Evolutionary conservation across 2,888 invertebrate species (phyloP).

Genomic region (Conops quadrifasciatus): DNA sequence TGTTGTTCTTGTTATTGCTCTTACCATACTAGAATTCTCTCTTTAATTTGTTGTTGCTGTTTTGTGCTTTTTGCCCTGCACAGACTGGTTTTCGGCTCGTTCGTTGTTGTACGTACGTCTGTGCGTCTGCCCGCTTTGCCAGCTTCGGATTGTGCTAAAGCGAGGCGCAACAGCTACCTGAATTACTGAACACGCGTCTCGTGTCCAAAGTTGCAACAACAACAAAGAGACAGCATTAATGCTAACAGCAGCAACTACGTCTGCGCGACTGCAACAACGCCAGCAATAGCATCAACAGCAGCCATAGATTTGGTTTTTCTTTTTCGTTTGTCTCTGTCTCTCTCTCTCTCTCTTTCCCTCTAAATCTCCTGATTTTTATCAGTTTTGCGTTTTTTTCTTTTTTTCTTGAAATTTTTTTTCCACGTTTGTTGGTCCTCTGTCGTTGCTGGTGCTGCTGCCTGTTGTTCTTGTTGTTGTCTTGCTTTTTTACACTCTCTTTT

Average conservation of each 20-base stretch:
- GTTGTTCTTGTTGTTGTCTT: constrained; percentile 9
- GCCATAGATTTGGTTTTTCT: constrained; percentile 32
- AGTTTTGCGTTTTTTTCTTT: constrained; percentile 23
- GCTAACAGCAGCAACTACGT: too few species aligned
- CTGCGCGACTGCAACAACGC: constrained; percentile 21
- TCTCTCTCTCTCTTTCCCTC: constrained; percentile 37
- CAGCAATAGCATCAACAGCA: constrained; percentile 14
- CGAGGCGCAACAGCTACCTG: constrained; percentile 59
- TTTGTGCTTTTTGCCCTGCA: constrained; percentile 10
- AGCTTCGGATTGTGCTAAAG: constrained; percentile 27
- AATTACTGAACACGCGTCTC: constrained; percentile 65
- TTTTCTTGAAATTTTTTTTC: constrained; percentile 26
- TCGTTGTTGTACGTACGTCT: constrained; percentile 15
- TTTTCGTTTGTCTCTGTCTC: constrained; percentile 36
- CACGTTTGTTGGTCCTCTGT: constrained; percentile 29
- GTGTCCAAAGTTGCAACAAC: constrained; percentile 57
- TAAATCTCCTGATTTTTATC: not conserved
- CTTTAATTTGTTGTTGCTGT: constrained; percentile 3
- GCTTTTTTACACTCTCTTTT: not conserved
- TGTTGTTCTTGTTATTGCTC: constrained; percentile 27
- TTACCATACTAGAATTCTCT: too few species aligned
- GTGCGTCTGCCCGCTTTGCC: constrained; percentile 13
- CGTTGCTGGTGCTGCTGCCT: constrained; percentile 30
- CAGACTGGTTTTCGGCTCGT: constrained; percentile 21
- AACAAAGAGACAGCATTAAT: not conserved